These are phyloP conservation scores for Ploceus nigricollis DNA, from an alignment of 2,113 vertebrate species.

Conservation along the genomic window DNA sequence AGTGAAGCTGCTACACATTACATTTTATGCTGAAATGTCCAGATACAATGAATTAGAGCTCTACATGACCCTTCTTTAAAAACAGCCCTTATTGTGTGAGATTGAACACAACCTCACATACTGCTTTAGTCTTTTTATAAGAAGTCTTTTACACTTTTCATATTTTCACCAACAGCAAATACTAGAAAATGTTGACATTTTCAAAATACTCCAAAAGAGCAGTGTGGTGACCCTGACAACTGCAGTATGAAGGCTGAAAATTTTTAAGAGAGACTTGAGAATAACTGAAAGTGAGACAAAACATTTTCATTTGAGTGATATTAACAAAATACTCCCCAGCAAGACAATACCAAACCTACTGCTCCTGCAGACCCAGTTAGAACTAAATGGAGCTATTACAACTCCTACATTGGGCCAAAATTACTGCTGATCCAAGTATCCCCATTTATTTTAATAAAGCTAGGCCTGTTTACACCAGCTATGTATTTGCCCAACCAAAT, in stretches of 20 bases:
- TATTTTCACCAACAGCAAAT: constrained; percentile 3
- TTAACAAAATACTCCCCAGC: background rate
- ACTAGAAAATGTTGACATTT: background rate
- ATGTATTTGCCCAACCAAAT: background rate
- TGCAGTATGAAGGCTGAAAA: background rate
- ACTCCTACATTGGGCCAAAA: background rate
- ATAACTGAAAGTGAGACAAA: background rate
- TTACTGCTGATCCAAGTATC: background rate
- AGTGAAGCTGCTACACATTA: background rate
- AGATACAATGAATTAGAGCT: background rate
- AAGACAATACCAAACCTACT: background rate
- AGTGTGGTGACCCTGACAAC: background rate
- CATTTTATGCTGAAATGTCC: background rate
- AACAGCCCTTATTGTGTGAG: background rate
- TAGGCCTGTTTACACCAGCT: background rate
- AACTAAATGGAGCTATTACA: background rate
- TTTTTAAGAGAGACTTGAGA: background rate
- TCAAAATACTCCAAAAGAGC: background rate
- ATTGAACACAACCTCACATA: background rate
- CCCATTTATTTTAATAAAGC: background rate
- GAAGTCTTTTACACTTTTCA: background rate
- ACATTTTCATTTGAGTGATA: background rate
- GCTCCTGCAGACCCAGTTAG: background rate
- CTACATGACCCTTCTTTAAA: background rate
- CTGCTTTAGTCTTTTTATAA: background rate